phyloP scores from a whole-genome alignment of 2,113 vertebrate species.

The Tragulus kanchil region DNA sequence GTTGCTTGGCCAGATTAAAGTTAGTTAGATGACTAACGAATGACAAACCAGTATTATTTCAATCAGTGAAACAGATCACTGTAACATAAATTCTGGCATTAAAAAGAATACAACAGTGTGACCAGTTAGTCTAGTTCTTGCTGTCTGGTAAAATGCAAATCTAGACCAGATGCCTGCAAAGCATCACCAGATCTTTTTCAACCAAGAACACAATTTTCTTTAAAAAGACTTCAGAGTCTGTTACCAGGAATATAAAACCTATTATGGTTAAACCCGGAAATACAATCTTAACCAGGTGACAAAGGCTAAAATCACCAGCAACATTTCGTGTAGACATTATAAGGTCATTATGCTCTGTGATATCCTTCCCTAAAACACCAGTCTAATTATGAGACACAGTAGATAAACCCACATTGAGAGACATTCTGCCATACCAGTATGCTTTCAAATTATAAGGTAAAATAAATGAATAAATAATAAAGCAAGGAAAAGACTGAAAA shows the following conservation, averaged over 20 bases:
- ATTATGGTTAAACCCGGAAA: not conserved
- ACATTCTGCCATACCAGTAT: not conserved
- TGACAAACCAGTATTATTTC: slow-evolving; percentile 2
- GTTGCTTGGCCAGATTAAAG: not conserved
- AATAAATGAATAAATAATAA: not conserved
- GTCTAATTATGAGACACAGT: not conserved
- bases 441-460: not conserved
- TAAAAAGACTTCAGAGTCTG: not conserved
- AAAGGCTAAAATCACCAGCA: not conserved
- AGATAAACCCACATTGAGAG: not conserved
- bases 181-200: not conserved
- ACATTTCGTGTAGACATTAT: not conserved
- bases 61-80: not conserved
- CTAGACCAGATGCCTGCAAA: not conserved
- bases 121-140: not conserved
- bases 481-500: not conserved
- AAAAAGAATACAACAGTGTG: not conserved
- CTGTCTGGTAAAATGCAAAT: not conserved
- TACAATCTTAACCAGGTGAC: not conserved
- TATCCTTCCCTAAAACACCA: not conserved
- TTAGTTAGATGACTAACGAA: not conserved
- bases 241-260: not conserved
- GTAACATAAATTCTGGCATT: not conserved
- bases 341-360: not conserved
- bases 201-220: not conserved